Evolutionary conservation across 2,113 vertebrate genomes (phyloP), one percentile per base, ranked within the genome.

Genomic region (Misgurnus mizolepis): DNA sequence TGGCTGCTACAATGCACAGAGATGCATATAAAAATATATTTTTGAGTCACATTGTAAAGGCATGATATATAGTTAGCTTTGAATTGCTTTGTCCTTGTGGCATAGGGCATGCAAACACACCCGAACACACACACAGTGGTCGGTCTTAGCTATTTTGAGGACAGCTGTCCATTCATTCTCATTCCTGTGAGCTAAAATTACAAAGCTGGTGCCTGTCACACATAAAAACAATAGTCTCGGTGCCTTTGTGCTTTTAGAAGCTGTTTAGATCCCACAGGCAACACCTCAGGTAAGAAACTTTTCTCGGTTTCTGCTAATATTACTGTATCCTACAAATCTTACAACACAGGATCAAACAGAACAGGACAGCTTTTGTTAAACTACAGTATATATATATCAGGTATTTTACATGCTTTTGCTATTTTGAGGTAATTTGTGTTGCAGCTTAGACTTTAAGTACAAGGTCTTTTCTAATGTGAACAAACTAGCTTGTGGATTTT

Each of bases 161-260:
- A 53, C 84, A 86, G 84, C 82, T 81, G 82, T 22, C 58, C 45
- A 40, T 78, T 74, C 58, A 60, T 74, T 67, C 49, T 55, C 82
- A 85, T 85, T 78, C 68, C 84, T 78, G 75, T 45, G 79, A 72
- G 70, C 82, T 83, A 86, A 76, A 83, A 79, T 86, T 85, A 85
- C 82, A 82, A 72, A 77, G 41, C 67, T 76, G 66, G 70, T 77
- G 80, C 78, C 76, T 81, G 82, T 85, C 74, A 56, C 76, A 69
- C 71, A 82, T 82, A 84, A 86, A 84, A 72, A 72, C 85, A 77
- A 80, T 86, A 82, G 85, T 84, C 61, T 86, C 61, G 80, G 67
- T n/a, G 50, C 50, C n/a, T 6, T 55, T 69, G 65, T 75, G 22
- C 53, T 79, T 60, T 58, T 43, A 85, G 77, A 77, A 49, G 55